Base-by-base conservation (phyloP, 2,797 vertebrate genomes). In the Sitta carolinensis region DNA sequence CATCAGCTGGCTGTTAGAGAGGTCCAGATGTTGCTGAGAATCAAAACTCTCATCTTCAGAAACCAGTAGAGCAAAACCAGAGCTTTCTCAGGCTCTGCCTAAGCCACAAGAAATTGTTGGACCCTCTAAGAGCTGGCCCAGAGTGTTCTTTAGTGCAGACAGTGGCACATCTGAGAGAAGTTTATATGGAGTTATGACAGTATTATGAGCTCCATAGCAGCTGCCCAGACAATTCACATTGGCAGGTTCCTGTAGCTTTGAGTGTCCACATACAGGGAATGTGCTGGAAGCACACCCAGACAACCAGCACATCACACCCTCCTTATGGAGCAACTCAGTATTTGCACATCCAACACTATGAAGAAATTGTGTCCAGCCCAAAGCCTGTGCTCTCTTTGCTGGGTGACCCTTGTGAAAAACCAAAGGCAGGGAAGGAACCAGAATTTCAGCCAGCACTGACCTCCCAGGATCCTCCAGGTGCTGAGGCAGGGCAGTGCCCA, bases 241-340 rank as follows among this genome's bases (percentile, higher is more conserved):
- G 32, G 40, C 15, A 74, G 22, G 25, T 70, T 52, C 43, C 43
- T 58, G 2, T 2, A 63, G 47, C 18, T 77, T 25, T 25, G 36
- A 13, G 18, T 16, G 23, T 26, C 63, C 11, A 30, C 10, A 1
- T 2, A 11, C 2, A 34, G 36, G 26, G 77, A 87, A 77, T 0
- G 0, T 10, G 27, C 51, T n/a, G 75, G 78, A 80, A 73, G 40
- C 47, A 52, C 74, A 21, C 36, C 16, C 51, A 40, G 42, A 72
- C 25, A 70, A 7, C 3, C 50, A 32, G 19, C 45, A 57, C 3
- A 0, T 32, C 52, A 30, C 34, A 4, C 27, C 30, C 51, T 48
- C 40, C 30, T 59, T 6, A 8, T 5, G 21, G 2, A n/a, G 29
- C 36, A 40, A 23, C 15, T 54, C 63, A 5, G 3, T 5, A 29